A percentile compares a stretch with the other conserved stretches of the same genome.
Evolutionary conservation across 23 tunicate species (phyloP).

Genomic region (Halocynthia aurantium): DNA sequence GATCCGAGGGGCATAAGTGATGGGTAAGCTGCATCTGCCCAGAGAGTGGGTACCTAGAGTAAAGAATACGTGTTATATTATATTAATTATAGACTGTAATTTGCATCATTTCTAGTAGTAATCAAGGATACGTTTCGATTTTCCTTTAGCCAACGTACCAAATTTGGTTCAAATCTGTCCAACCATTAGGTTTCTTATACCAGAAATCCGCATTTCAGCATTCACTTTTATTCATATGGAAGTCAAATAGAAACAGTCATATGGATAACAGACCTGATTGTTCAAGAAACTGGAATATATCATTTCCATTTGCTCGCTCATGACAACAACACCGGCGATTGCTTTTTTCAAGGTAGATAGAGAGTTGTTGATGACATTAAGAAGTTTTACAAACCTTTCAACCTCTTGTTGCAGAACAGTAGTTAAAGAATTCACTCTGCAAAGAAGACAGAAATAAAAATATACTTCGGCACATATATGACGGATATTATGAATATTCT

Average conservation of each 20-base stretch:
- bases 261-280: slow-evolving; percentile 47
- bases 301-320: slow-evolving; percentile 98
- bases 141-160: too few species aligned
- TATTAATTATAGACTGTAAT: too few species aligned
- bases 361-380: slow-evolving; percentile 71
- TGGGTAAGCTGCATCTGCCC: slow-evolving; percentile 91
- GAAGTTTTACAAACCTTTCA: slow-evolving; percentile 85
- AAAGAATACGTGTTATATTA: neutral
- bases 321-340: slow-evolving; percentile 98
- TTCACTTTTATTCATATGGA: too few species aligned
- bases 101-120: too few species aligned
- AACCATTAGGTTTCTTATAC: too few species aligned
- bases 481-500: neutral
- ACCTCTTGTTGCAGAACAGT: slow-evolving; percentile 98
- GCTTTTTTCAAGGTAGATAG: slow-evolving; percentile 87
- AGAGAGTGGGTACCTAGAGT: slow-evolving; percentile 69
- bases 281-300: slow-evolving; percentile 91
- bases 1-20: slow-evolving; percentile 91
- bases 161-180: too few species aligned
- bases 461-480: neutral
- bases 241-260: neutral
- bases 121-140: too few species aligned
- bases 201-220: too few species aligned
- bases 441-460: neutral
- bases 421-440: slow-evolving; percentile 82